These are phyloP conservation scores for Hypothenemus hampei DNA, from an alignment of 1,140 invertebrate species.

Conservation along the genomic window DNA sequence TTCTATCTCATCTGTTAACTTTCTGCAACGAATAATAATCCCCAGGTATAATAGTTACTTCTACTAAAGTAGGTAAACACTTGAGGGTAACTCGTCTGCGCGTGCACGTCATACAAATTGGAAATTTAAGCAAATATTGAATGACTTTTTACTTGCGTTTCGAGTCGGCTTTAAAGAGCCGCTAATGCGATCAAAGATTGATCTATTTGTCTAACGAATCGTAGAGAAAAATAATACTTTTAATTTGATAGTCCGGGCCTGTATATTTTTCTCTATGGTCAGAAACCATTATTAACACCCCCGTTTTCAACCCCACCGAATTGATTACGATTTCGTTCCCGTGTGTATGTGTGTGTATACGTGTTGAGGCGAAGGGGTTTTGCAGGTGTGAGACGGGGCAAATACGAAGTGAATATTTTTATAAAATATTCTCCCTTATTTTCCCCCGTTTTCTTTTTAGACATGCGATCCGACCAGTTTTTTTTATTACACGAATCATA, in stretches of 20 bases:
- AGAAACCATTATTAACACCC: slow-evolving; percentile 23
- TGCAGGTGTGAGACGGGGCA: slow-evolving; percentile 20
- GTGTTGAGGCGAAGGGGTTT: slow-evolving; percentile 3
- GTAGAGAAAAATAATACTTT: no score
- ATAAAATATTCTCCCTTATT: slow-evolving; percentile 9
- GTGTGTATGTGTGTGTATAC: slow-evolving; percentile 1
- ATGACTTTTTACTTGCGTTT: neutral
- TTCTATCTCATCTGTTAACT: no score
- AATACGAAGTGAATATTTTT: slow-evolving; percentile 5
- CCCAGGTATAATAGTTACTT: slow-evolving; percentile 5
- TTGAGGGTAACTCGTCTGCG: slow-evolving; percentile 1
- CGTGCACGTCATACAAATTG: slow-evolving; percentile 2
- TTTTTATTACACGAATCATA: no score
- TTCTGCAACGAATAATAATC: slow-evolving; percentile 5
- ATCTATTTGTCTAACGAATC: no score
- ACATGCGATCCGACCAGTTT: slow-evolving; percentile 20
- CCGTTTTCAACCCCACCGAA: slow-evolving; percentile 19
- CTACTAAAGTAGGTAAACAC: slow-evolving; percentile 12
- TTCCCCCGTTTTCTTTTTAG: slow-evolving; percentile 14
- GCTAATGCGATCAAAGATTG: no score
- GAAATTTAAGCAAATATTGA: slow-evolving; percentile 7
- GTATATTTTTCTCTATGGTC: neutral
- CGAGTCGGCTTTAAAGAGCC: neutral
- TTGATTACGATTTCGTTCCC: slow-evolving; percentile 18
- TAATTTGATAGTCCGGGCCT: neutral